Base-by-base conservation (phyloP, 1,140 invertebrate species). In the Araneus ventricosus region DNA sequence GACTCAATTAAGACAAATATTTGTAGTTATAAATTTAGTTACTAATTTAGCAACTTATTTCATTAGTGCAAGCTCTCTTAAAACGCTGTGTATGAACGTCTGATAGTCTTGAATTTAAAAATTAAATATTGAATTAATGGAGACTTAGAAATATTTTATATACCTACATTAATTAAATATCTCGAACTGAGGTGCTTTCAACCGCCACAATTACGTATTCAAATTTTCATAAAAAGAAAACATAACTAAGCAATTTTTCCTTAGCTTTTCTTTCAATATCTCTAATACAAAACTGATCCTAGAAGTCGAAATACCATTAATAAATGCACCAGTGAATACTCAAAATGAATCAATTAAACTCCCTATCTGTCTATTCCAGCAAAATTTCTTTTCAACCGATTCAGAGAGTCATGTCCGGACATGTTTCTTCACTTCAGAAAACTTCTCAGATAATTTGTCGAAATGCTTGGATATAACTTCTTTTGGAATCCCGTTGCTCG, bases 281-380 rank as follows among this genome's bases (percentile, higher is more conserved):
- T 17, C 45, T 52, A 67, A 80, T 7, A 80, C 30, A 37, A 27
- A 82, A 82, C n/a, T 52, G 80, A 52, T 82, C n/a, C 39, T 10
- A 10, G 70, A n/a, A 52, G 7, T 82, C 80, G 39, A 82, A 82
- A 82, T 52, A 82, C 39, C 80, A 52, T 82, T 82, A 45, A 82
- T 82, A 82, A 82, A 41, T 45, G 41, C 80, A 22, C 80, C 80
- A 82, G 14, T 75, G 70, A 52, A 45, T 82, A 41, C 41, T 8
- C 80, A 82, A n/a, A 82, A 82, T 82, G 41, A 82, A 82, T 52
- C 80, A 82, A 82, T 82, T 82, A 82, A 82, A 82, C 7, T 82
- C 80, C 45, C 45, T 52, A 52, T 52, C 45, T 52, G 10, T 52
- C 10, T 17, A 30, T 52, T 7, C n/a, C 41, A 22, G 80, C 20